Base-by-base conservation (phyloP, 2,797 vertebrate species). In the Pyrocephalus nanus region DNA sequence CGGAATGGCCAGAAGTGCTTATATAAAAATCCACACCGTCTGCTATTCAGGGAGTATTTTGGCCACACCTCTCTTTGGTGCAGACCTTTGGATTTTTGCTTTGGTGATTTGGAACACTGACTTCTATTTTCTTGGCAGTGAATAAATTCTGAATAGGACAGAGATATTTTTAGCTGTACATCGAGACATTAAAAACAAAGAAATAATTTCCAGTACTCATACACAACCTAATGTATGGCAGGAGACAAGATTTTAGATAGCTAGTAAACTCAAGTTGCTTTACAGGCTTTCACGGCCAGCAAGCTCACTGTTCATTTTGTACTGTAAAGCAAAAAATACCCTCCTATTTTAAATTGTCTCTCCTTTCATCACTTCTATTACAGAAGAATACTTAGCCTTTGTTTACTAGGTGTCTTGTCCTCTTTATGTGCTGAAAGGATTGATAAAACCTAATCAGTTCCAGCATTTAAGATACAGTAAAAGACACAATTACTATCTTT, bases 311-410 rank as follows among this genome's bases (percentile, higher is more conserved):
- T 30, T 83, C 76, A 71, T 84, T 91, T 81, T 77, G 47, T 42
- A 85, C 43, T 51, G 32, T 60, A 73, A 90, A 82, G 55, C 88
- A 71, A 95, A 94, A 93, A 90, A 93, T 58, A 94, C 40, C 10
- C 79, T 88, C 71, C 87, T 91, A 23, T 92, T 95, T 95, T 76
- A 94, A 96, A 92, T 62, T 94, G 86, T 53, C 71, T 91, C 86
- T 90, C 76, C 26, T 95, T 96, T 93, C 75, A 85, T 79, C 82
- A 84, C 92, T 97, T 92, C 92, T 92, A 54, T 58, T 76, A 82
- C 79, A 96, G 86, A 96, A 90, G 70, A 91, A 76, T 82, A 70
- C 70, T 97, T 97, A 88, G 73, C 91, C 95, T 97, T 92, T 96
- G 90, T 96, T 97, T 87, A 85, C 79, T 91, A 94, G 76, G 79